phyloP scores from a whole-genome alignment of 2,888 invertebrate genomes.

The Lepidochrysops patricia region DNA sequence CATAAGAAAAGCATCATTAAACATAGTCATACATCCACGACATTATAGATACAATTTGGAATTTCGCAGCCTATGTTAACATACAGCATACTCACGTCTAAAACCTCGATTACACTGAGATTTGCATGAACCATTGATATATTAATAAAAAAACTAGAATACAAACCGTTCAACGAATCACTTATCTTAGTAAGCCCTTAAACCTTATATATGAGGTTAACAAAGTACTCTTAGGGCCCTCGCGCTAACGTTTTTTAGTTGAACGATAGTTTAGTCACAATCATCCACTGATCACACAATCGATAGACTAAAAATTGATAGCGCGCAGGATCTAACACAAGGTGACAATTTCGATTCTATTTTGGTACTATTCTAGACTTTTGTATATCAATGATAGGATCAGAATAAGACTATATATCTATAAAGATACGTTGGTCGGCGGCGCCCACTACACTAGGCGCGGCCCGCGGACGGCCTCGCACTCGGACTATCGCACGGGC shows the following conservation, averaged over 20 bases:
- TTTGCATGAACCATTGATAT: constrained; percentile 9
- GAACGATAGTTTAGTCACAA: too few relatives aligned
- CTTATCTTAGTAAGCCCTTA: constrained; percentile 10
- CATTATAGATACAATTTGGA: constrained; percentile 10
- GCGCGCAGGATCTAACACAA: too few relatives aligned
- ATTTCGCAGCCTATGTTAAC: neutral
- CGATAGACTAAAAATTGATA: too few relatives aligned
- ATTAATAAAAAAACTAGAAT: constrained; percentile 11
- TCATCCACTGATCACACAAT: too few relatives aligned
- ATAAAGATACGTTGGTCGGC: constrained; percentile 7
- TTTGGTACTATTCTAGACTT: neutral
- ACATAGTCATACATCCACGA: constrained; percentile 6
- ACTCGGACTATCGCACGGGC: neutral
- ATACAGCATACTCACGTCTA: neutral
- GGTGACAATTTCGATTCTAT: constrained; percentile 1
- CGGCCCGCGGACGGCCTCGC: neutral
- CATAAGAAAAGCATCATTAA: constrained; percentile 13
- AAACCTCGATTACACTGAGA: constrained; percentile 9
- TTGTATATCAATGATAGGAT: constrained; percentile 12
- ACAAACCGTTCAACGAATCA: constrained; percentile 8
- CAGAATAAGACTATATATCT: neutral
- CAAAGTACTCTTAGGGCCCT: constrained; percentile 11
- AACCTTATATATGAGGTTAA: constrained; percentile 7
- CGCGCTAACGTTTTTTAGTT: too few relatives aligned
- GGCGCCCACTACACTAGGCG: neutral